Conservation (phyloP, 2,888 invertebrate species). For the Oeneis ivallda region DNA sequence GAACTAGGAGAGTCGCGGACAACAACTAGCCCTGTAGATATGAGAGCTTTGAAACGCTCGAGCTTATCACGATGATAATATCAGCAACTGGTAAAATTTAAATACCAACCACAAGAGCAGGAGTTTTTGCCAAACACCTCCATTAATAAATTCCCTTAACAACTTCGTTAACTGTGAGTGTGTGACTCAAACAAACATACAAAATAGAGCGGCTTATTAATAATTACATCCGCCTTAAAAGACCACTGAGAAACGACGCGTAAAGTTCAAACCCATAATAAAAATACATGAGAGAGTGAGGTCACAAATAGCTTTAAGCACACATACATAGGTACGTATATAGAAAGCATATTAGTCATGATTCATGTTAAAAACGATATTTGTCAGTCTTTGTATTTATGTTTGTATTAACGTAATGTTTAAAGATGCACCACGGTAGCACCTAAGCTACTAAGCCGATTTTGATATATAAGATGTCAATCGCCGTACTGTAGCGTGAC, state of each 20-base stretch:
- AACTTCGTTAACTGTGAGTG: not conserved
- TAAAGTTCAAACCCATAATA: not conserved
- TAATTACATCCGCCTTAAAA: not conserved
- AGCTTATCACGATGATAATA: not conserved
- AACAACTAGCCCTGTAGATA: not conserved
- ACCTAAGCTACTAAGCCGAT: too few species aligned
- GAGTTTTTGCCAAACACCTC: not conserved
- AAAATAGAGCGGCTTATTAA: not conserved
- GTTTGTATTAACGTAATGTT: too few species aligned
- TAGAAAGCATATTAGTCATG: too few species aligned
- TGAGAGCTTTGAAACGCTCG: not conserved
- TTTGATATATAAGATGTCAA: too few species aligned
- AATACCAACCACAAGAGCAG: not conserved
- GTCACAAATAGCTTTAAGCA: not conserved
- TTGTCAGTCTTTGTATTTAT: too few species aligned
- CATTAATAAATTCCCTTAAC: not conserved
- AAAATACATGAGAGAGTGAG: not conserved
- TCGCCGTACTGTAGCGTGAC: too few species aligned
- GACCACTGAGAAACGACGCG: not conserved
- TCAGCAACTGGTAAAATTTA: not conserved
- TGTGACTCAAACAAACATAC: not conserved
- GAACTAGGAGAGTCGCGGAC: not conserved
- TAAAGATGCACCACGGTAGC: too few species aligned
- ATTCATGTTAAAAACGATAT: too few species aligned
- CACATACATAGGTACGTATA: too few species aligned